Evolutionary conservation across 1,140 invertebrate species (phyloP).

Genomic region (Metaphire vulgaris): DNA sequence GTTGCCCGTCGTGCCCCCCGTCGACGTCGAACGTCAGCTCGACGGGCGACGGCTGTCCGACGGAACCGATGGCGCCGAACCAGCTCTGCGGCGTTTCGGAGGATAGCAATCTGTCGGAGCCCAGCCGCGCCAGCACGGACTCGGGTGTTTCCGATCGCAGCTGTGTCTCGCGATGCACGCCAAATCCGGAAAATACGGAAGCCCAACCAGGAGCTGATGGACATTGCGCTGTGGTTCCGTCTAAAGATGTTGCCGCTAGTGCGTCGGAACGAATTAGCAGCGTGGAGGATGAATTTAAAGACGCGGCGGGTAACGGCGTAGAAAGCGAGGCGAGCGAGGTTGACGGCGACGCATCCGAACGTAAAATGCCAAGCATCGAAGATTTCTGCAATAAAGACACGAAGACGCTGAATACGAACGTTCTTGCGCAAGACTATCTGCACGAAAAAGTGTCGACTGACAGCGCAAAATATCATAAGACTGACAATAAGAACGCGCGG

Average conservation of each 20-base stretch:
- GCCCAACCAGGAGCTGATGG: too few relatives aligned
- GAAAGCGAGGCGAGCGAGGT: background rate
- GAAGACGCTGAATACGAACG: constrained; percentile 62
- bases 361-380: constrained; percentile 49
- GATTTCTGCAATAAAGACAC: constrained; percentile 61
- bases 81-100: constrained; percentile 30
- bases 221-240: background rate
- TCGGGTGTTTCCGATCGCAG: background rate
- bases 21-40: background rate
- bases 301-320: background rate
- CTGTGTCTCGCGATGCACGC: too few relatives aligned
- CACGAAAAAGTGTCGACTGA: constrained; percentile 59
- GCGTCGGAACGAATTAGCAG: background rate
- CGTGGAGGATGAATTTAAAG: too few relatives aligned
- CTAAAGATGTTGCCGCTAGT: background rate
- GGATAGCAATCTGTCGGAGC: constrained; percentile 40
- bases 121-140: background rate
- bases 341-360: constrained; percentile 35
- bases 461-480: constrained; percentile 58
- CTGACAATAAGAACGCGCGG: constrained; percentile 46
- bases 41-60: background rate
- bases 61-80: background rate
- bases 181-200: background rate
- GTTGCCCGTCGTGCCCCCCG: background rate
- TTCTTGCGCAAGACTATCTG: constrained; percentile 55